A percentile compares a stretch with the other conserved stretches of the same genome.
These are phyloP conservation scores for Ypsolopha scabrella DNA, from an alignment of 2,888 invertebrate species.

Conservation along the genomic window DNA sequence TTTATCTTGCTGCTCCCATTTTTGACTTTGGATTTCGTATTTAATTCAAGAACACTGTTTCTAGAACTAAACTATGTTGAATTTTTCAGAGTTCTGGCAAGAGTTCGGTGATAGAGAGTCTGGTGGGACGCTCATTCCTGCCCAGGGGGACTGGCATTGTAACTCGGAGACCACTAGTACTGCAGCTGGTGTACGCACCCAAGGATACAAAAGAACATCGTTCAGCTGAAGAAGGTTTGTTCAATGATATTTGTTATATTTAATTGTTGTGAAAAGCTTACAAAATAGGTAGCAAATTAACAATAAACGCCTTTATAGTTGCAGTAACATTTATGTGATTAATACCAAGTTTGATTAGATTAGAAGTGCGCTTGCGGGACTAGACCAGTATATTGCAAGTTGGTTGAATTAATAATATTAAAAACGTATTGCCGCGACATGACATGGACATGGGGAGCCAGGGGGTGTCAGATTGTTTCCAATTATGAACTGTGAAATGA, in stretches of 20 bases:
- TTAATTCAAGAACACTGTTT: not conserved
- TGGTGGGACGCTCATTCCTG: slow-evolving; percentile 97
- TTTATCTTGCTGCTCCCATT: too few species aligned
- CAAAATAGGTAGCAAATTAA: too few species aligned
- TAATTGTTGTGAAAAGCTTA: not conserved
- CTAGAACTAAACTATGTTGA: not conserved
- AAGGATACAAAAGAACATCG: slow-evolving; percentile 90
- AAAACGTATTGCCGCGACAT: too few species aligned
- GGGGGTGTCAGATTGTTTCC: too few species aligned
- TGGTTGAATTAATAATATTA: too few species aligned
- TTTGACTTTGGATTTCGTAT: not conserved
- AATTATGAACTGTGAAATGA: too few species aligned
- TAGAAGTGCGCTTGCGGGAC: too few species aligned
- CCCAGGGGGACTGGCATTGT: slow-evolving; percentile 98
- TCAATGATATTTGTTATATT: slow-evolving; percentile 2
- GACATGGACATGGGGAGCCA: too few species aligned
- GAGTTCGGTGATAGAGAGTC: slow-evolving; percentile 98
- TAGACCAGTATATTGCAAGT: too few species aligned
- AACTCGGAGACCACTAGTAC: slow-evolving; percentile 92
- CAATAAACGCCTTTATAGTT: too few species aligned
- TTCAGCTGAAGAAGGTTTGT: slow-evolving; percentile 84
- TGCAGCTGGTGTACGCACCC: slow-evolving; percentile 94
- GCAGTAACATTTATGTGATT: too few species aligned
- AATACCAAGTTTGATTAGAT: too few species aligned
- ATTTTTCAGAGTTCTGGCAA: slow-evolving; percentile 95